These are phyloP conservation scores for Puma concolor DNA, from an alignment of 2,113 vertebrate species.

Conservation along the genomic window DNA sequence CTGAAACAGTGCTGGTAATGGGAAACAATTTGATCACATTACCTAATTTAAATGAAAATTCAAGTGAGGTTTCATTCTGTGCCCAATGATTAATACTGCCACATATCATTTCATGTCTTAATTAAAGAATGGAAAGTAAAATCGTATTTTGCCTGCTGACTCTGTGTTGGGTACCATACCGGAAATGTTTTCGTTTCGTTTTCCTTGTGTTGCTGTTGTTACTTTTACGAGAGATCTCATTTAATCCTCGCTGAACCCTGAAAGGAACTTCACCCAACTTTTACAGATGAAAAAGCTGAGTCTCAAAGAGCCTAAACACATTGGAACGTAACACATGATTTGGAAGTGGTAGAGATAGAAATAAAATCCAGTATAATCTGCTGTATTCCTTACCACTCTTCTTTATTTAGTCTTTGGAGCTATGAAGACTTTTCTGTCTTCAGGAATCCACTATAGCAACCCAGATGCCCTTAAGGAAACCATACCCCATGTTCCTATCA, in stretches of 20 bases:
- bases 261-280: not conserved
- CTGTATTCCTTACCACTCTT: not conserved
- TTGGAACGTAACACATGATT: not conserved
- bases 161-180: not conserved
- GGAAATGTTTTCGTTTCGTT: not conserved
- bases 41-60: not conserved
- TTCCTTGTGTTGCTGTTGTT: too few relatives aligned
- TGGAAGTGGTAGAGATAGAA: not conserved
- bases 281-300: not conserved
- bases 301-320: not conserved
- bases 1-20: not conserved
- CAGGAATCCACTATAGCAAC: not conserved
- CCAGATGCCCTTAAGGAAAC: not conserved
- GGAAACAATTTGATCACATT: not conserved
- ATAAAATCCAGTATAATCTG: not conserved
- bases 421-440: not conserved
- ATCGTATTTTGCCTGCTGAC: not conserved
- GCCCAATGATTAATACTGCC: not conserved
- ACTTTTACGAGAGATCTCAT: not conserved
- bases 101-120: not conserved
- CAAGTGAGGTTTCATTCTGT: not conserved
- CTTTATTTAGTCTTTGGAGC: not conserved
- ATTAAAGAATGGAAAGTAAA: not conserved
- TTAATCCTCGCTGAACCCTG: not conserved
- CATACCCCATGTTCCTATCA: not conserved